Conservation (phyloP, 2,888 invertebrate species). For the Cantharis nigra region DNA sequence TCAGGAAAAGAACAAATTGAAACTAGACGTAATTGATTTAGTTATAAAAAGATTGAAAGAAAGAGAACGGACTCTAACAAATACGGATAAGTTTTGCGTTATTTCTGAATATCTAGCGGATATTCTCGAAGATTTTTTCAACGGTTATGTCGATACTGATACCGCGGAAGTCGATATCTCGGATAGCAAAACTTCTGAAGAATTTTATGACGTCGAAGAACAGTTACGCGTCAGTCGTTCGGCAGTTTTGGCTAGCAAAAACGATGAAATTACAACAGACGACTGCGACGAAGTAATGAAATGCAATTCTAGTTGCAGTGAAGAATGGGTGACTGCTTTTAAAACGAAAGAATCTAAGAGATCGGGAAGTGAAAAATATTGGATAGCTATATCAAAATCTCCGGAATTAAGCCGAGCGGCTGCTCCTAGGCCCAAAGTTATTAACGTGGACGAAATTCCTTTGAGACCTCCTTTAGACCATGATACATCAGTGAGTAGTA, state of each 20-base stretch:
- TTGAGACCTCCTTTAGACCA: constrained; percentile 45
- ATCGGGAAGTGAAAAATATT: constrained; percentile 47
- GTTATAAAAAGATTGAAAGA: constrained; percentile 37
- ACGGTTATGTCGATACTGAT: constrained; percentile 7
- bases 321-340: constrained; percentile 39
- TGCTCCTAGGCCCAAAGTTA: constrained; percentile 13
- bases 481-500: constrained; percentile 9
- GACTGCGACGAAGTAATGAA: neutral
- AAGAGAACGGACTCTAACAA: constrained; percentile 36
- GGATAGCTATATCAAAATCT: constrained; percentile 46
- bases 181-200: neutral
- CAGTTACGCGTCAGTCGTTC: neutral
- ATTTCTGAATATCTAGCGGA: constrained; percentile 51
- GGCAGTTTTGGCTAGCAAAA: neutral
- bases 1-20: constrained; percentile 44
- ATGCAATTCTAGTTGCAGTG: neutral
- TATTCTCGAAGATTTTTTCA: constrained; percentile 49
- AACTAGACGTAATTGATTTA: constrained; percentile 38
- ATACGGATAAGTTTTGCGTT: constrained; percentile 47
- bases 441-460: constrained; percentile 51
- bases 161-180: neutral
- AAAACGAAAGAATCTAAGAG: constrained; percentile 40
- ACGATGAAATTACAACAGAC: neutral
- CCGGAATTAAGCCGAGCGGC: constrained; percentile 21
- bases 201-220: constrained; percentile 4